These are phyloP conservation scores for Drosophila varians DNA, from an alignment of 1,140 invertebrate species.

Conservation along the genomic window DNA sequence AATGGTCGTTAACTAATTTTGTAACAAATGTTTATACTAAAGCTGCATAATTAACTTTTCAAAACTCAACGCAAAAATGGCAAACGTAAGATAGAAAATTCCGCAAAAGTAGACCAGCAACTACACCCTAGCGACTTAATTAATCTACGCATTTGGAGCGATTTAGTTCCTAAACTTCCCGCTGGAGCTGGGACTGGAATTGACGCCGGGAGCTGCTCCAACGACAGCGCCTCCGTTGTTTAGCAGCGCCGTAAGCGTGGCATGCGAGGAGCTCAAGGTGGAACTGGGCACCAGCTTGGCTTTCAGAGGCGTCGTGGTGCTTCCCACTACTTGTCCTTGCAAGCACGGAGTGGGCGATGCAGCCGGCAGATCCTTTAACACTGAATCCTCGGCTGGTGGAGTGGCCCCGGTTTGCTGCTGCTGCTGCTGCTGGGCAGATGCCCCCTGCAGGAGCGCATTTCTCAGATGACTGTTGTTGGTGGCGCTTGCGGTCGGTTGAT, in stretches of 20 bases:
- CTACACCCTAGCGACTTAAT: background rate
- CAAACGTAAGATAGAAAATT: background rate
- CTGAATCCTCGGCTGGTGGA: conserved; percentile 12
- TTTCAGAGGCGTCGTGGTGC: conserved; percentile 52
- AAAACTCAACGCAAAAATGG: background rate
- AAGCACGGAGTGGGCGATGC: conserved; percentile 50
- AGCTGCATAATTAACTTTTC: too few relatives aligned
- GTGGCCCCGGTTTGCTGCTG: conserved; percentile 19
- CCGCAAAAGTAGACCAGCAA: background rate
- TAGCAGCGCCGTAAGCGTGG: conserved; percentile 75
- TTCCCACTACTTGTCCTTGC: conserved; percentile 59
- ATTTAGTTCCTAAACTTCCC: conserved; percentile 60
- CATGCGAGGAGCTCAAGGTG: conserved; percentile 78
- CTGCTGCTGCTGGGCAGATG: conserved; percentile 27
- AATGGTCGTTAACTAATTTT: background rate
- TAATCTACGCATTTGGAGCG: background rate
- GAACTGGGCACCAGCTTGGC: conserved; percentile 47
- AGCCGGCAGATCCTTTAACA: conserved; percentile 45
- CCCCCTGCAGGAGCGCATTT: conserved; percentile 58
- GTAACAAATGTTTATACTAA: too few relatives aligned
- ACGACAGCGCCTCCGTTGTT: conserved; percentile 60
- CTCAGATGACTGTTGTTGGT: conserved; percentile 60
- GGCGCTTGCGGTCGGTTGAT: conserved; percentile 8
- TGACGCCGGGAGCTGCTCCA: conserved; percentile 8
- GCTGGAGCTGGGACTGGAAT: conserved; percentile 6